Conservation (phyloP, 2,888 invertebrate genomes). For the Eutolmus rufibarbis region DNA sequence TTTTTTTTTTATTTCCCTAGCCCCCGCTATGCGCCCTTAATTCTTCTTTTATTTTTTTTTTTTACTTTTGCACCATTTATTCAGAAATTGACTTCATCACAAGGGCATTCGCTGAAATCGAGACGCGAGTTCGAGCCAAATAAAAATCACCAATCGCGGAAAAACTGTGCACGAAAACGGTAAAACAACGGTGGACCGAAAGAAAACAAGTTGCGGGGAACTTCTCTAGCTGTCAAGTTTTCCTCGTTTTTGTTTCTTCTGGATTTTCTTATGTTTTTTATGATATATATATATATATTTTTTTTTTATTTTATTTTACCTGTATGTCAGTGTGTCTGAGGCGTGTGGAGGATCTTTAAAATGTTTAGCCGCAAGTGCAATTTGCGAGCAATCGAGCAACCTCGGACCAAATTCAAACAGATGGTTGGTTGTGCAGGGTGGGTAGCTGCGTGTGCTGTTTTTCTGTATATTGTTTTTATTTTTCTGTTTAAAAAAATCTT, state of each 20-base stretch:
- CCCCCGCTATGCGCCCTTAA: background rate
- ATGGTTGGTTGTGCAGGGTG: conserved; percentile 1
- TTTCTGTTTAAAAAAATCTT: background rate
- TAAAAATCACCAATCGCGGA: background rate
- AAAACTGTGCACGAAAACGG: background rate
- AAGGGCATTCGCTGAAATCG: background rate
- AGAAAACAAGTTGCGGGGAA: background rate
- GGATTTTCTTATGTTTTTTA: conserved; percentile 29
- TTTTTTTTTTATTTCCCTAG: background rate
- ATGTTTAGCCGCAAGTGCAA: background rate
- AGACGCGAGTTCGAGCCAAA: background rate
- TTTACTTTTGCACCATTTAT: background rate
- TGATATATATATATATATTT: background rate
- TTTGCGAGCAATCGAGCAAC: background rate
- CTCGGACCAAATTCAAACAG: conserved; percentile 28
- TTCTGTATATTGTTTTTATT: background rate
- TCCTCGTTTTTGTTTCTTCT: conserved; percentile 26
- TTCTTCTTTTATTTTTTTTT: background rate
- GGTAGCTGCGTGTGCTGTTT: conserved; percentile 4
- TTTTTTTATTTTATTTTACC: conserved; percentile 23
- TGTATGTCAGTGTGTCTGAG: conserved; percentile 35
- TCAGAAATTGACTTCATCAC: background rate
- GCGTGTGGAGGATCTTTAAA: conserved; percentile 5
- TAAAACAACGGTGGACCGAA: background rate
- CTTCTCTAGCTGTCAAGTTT: conserved; percentile 26